These are phyloP conservation scores for Anguilla rostrata DNA, from an alignment of 2,113 vertebrate genomes.

Conservation along the genomic window DNA sequence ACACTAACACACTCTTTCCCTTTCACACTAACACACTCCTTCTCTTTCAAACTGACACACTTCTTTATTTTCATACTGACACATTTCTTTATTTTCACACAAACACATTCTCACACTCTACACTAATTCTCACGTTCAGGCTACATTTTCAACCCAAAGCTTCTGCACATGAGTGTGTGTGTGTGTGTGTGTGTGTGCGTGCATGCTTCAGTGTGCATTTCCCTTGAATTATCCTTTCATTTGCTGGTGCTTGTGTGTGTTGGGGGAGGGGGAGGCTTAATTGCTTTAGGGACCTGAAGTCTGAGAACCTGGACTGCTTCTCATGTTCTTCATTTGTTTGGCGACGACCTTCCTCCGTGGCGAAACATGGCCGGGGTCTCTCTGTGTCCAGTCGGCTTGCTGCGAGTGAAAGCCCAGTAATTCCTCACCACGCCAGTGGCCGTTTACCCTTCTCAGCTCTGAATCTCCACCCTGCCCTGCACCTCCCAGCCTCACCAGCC, in stretches of 20 bases:
- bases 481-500: background rate
- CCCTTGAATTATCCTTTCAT: conserved; percentile 30
- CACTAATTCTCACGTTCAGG: too few species aligned
- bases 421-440: conserved; percentile 51
- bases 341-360: conserved; percentile 69
- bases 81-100: too few species aligned
- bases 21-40: too few species aligned
- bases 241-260: conserved; percentile 22
- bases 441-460: conserved; percentile 48
- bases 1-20: too few species aligned
- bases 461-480: background rate
- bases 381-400: conserved; percentile 57
- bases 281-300: conserved; percentile 72
- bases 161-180: background rate
- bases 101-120: too few species aligned
- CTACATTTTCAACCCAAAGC: too few species aligned
- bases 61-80: too few species aligned
- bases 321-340: conserved; percentile 77
- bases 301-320: conserved; percentile 69
- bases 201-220: background rate
- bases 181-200: background rate
- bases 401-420: conserved; percentile 63
- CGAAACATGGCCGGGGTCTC: conserved; percentile 64
- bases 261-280: conserved; percentile 51
- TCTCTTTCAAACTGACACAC: too few species aligned